Evolutionary conservation across 2,113 vertebrate species (phyloP).

Genomic region (Himantopus leucocephalus): DNA sequence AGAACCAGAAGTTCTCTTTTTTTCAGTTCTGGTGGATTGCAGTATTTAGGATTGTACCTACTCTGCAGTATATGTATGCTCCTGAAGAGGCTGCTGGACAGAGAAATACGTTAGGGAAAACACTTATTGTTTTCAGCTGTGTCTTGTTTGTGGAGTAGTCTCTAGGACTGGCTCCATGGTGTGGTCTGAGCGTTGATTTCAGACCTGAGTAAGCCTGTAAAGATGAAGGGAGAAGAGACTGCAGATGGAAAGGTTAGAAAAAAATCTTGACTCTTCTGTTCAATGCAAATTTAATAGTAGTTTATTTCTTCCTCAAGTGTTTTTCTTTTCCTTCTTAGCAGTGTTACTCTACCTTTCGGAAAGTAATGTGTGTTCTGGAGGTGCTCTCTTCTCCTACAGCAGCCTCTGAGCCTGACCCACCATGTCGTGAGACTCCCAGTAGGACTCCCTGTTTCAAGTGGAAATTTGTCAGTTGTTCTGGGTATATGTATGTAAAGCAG

Average conservation of each 20-base stretch:
- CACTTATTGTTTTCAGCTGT: not conserved
- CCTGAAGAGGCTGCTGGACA: not conserved
- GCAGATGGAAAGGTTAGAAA: not conserved
- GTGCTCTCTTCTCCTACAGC: not conserved
- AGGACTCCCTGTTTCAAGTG: not conserved
- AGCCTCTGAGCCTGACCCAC: not conserved
- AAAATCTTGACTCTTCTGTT: not conserved
- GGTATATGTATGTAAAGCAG: not conserved
- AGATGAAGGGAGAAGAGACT: not conserved
- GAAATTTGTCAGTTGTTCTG: not conserved
- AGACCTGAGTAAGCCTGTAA: not conserved
- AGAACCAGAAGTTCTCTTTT: not conserved
- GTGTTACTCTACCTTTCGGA: not conserved
- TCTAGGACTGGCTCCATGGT: not conserved
- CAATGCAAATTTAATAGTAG: not conserved
- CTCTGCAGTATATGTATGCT: not conserved
- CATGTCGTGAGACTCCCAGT: not conserved
- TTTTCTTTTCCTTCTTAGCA: not conserved
- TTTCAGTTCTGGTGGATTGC: not conserved
- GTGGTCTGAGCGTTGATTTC: not conserved
- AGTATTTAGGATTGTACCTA: not conserved
- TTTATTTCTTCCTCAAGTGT: not conserved
- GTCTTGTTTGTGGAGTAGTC: not conserved
- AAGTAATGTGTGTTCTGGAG: not conserved
- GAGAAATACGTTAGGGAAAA: not conserved